These are phyloP conservation scores for Platalea minor DNA, from an alignment of 2,797 vertebrate species.

Conservation along the genomic window DNA sequence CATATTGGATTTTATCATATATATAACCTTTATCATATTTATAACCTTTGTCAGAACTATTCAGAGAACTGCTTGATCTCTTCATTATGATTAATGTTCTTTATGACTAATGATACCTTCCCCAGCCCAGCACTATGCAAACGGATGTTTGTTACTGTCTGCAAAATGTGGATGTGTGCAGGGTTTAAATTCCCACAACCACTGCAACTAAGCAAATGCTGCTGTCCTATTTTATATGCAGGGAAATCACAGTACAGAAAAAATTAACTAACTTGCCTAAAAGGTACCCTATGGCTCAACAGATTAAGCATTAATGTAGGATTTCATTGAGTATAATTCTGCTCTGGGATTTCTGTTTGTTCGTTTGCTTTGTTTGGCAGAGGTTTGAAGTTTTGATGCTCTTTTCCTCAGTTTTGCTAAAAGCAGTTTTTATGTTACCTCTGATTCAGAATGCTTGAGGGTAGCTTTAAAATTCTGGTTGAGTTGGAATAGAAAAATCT, in stretches of 20 bases:
- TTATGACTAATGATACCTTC: not conserved
- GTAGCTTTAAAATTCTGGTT: constrained; percentile 32
- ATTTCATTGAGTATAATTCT: constrained; percentile 18
- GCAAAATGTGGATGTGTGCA: not conserved
- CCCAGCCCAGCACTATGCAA: not conserved
- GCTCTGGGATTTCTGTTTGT: constrained; percentile 7
- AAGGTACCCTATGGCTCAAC: not conserved
- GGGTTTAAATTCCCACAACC: not conserved
- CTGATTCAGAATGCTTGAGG: constrained; percentile 36
- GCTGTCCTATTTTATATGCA: not conserved
- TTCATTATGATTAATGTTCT: not conserved
- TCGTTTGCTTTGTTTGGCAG: constrained; percentile 21
- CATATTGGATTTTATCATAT: not conserved
- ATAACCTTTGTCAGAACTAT: not conserved
- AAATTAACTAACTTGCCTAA: not conserved
- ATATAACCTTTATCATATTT: not conserved
- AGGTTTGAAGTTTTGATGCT: constrained; percentile 27
- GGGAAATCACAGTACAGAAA: not conserved
- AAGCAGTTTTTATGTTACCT: constrained; percentile 43
- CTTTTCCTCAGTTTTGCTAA: constrained; percentile 4
- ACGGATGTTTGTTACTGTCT: not conserved
- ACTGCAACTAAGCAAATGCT: not conserved
- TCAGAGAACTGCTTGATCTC: not conserved
- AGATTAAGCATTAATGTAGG: constrained; percentile 16
- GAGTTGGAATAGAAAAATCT: not conserved